Evolutionary conservation across 1,140 invertebrate genomes (phyloP), one percentile per base, ranked within the genome.

Genomic region (Amyelois transitella): DNA sequence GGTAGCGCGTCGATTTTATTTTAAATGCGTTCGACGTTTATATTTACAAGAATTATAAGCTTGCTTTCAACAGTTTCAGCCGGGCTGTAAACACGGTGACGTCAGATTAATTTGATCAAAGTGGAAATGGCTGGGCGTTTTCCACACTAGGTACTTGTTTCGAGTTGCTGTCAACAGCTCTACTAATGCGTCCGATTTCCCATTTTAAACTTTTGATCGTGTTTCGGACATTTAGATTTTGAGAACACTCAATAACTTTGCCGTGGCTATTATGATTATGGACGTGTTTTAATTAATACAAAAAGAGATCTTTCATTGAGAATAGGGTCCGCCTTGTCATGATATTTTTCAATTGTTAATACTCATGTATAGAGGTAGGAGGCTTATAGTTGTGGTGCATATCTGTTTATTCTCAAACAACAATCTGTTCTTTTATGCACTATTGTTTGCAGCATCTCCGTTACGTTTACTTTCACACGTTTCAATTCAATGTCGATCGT

Each of bases 51-150:
- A 66, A 72, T 73, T 65, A 68, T 60, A 44, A 25, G 45, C 53
- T 66, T 71, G 55, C 55, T 49, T 53, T 52, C 44, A 43, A 55
- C 24, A 52, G 32, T 38, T n/a, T 38, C 32, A 28, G 25, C 7
- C n/a, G n/a, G 12, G 32, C 57, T 64, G 65, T 70, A 74, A 80
- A 81, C 72, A 77, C 60, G 58, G 57, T 75, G 77, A 82, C 76
- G 72, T 73, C 69, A 68, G 58, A 80, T 79, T 76, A 77, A 81
- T 82, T 77, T 69, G 75, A 86, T 86, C 82, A 84, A 86, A 86
- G 81, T 69, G 69, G 69, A 77, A 81, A 75, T 65, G 61, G 59
- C 58, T 62, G 55, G 62, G 59, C 67, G 69, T 73, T 81, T 84
- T 84, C 78, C 72, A 76, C 70, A 68, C 71, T 70, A 14, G 32